Conservation (phyloP, 2,113 vertebrate species). For the Illadopsis cleaveri region DNA sequence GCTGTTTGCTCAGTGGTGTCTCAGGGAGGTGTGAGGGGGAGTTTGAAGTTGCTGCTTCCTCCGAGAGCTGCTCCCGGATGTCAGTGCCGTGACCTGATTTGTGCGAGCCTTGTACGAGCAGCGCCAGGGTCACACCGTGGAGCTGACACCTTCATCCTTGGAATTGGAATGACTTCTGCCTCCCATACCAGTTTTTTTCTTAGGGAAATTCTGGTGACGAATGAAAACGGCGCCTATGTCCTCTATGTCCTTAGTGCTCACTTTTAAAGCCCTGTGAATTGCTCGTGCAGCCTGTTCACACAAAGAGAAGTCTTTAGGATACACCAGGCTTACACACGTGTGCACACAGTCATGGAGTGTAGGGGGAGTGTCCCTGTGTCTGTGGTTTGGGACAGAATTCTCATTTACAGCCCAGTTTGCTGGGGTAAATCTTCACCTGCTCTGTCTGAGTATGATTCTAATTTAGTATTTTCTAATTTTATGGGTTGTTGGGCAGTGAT, state of each 20-base stretch:
- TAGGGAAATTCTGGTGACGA: neutral
- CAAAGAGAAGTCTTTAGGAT: neutral
- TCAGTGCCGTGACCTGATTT: neutral
- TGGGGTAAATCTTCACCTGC: neutral
- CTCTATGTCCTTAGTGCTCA: neutral
- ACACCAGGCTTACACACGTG: neutral
- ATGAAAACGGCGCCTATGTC: accelerated
- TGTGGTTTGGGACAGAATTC: neutral
- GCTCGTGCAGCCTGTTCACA: accelerated
- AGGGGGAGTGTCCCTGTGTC: neutral
- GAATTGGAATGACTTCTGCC: neutral
- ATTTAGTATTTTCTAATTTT: neutral
- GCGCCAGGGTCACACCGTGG: accelerated
- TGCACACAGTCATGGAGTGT: accelerated
- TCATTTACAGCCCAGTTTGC: neutral
- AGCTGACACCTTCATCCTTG: neutral
- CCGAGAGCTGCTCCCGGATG: neutral
- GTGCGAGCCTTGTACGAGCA: accelerated
- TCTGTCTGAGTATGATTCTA: neutral
- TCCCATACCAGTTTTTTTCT: accelerated
- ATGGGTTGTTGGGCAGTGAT: neutral
- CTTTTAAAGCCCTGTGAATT: neutral
- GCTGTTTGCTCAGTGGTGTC: accelerated
- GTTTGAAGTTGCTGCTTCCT: neutral
- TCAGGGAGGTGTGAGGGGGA: neutral